Evolutionary conservation across 2,888 invertebrate species (phyloP).

Genomic region (Athalia circularis): DNA sequence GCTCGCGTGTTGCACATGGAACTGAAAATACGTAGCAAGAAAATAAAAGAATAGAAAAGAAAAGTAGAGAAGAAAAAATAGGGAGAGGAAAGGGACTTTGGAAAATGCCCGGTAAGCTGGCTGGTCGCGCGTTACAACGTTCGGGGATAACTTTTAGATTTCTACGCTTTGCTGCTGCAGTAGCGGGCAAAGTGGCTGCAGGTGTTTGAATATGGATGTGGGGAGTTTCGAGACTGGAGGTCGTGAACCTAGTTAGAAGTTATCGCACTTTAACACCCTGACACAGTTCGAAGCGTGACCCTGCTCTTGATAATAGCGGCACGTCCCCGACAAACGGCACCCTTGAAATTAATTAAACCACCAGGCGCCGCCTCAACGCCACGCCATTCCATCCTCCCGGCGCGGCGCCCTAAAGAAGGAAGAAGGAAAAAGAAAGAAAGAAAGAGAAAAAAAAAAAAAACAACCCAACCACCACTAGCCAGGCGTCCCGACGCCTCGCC

Average conservation of each 20-base stretch:
- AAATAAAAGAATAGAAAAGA: too few relatives aligned
- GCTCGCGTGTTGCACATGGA: too few relatives aligned
- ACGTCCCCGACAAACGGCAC: slow-evolving; percentile 36
- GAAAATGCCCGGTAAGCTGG: neutral
- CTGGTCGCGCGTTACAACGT: too few relatives aligned
- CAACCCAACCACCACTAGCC: too few relatives aligned
- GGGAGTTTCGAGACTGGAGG: slow-evolving; percentile 50
- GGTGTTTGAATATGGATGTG: slow-evolving; percentile 42
- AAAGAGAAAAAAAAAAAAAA: too few relatives aligned
- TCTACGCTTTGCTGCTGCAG: neutral
- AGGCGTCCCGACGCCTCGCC: slow-evolving; percentile 15
- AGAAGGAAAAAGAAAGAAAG: too few relatives aligned
- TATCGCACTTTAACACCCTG: slow-evolving; percentile 67
- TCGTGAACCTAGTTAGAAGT: slow-evolving; percentile 51
- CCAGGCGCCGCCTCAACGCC: slow-evolving; percentile 15
- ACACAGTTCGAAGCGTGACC: slow-evolving; percentile 68
- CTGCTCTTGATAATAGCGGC: slow-evolving; percentile 69
- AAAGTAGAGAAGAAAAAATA: neutral
- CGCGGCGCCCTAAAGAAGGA: neutral
- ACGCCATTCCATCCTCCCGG: neutral
- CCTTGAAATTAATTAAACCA: slow-evolving; percentile 41
- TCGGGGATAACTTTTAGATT: neutral
- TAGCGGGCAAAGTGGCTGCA: slow-evolving; percentile 39
- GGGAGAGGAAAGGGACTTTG: neutral
- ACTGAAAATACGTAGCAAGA: too few relatives aligned